A percentile compares a stretch with the other conserved stretches of the same genome.
These are phyloP conservation scores for Latrodectus geometricus DNA, from an alignment of 1,140 invertebrate species.

Conservation along the genomic window DNA sequence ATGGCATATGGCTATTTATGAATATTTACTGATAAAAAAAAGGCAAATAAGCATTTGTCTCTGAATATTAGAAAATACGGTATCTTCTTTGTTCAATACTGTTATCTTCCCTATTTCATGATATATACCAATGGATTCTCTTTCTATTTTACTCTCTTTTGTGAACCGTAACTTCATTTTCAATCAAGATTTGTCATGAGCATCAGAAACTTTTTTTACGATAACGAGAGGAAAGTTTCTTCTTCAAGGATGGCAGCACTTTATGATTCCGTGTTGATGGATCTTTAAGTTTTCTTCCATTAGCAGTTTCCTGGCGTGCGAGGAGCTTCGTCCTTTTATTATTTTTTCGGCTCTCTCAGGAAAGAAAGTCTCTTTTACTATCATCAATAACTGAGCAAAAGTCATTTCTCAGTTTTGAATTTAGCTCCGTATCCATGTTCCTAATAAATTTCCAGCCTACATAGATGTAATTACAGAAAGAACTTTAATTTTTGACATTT, in stretches of 20 bases:
- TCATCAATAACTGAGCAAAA: background rate
- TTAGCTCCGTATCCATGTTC: background rate
- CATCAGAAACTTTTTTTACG: background rate
- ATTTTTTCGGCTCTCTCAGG: background rate
- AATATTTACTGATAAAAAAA: too few species aligned
- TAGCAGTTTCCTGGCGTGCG: background rate
- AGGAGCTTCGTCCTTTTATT: background rate
- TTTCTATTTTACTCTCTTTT: too few species aligned
- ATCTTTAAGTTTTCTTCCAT: background rate
- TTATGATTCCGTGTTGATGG: background rate
- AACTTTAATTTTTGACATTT: too few species aligned
- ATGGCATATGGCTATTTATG: too few species aligned
- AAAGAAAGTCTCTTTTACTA: background rate
- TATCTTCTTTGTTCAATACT: too few species aligned
- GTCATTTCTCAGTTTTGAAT: background rate
- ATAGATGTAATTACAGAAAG: too few species aligned
- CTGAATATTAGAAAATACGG: too few species aligned
- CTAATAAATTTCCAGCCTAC: background rate
- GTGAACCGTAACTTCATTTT: too few species aligned
- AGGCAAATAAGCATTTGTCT: too few species aligned
- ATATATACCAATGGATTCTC: too few species aligned
- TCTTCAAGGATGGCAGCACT: background rate
- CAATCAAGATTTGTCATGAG: too few species aligned
- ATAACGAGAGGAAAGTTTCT: background rate
- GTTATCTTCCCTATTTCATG: too few species aligned